Conservation (phyloP, 2,113 vertebrate genomes). For the Labeo catla region DNA sequence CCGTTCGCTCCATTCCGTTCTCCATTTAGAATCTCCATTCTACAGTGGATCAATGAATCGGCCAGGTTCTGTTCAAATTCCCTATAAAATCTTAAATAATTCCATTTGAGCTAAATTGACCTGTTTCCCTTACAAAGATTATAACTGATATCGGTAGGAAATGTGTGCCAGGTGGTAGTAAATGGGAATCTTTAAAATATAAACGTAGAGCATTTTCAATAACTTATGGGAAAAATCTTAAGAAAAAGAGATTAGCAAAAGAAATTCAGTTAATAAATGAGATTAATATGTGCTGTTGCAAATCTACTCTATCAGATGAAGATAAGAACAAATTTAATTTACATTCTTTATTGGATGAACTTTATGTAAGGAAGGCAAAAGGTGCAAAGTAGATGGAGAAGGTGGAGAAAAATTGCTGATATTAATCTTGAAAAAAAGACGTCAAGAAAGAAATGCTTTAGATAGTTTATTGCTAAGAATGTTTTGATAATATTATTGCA, state of each 20-base stretch:
- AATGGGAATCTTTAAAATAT: constrained; percentile 44
- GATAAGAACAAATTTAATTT: constrained; percentile 16
- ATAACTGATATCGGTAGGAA: too few relatives aligned
- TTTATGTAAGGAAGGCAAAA: constrained; percentile 32
- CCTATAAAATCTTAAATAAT: too few relatives aligned
- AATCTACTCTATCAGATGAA: not conserved
- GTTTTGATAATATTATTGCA: too few relatives aligned
- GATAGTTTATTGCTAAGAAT: too few relatives aligned
- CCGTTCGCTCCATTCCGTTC: too few relatives aligned
- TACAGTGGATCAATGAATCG: too few relatives aligned
- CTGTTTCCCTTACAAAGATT: too few relatives aligned
- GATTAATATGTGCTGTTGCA: not conserved
- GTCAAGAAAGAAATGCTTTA: too few relatives aligned
- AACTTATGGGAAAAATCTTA: not conserved
- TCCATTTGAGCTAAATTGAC: too few relatives aligned
- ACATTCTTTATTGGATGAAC: constrained; percentile 22
- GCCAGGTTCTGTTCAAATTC: too few relatives aligned
- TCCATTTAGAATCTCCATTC: too few relatives aligned
- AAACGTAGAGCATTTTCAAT: constrained; percentile 11
- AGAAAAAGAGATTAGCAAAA: too few relatives aligned
- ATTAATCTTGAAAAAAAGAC: not conserved
- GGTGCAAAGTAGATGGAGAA: not conserved
- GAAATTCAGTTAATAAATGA: not conserved
- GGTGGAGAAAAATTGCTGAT: not conserved
- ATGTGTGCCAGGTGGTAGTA: not conserved